Evolutionary conservation across 1,140 invertebrate species (phyloP), one percentile per base, ranked within the genome.

Genomic region (Formica exsecta): DNA sequence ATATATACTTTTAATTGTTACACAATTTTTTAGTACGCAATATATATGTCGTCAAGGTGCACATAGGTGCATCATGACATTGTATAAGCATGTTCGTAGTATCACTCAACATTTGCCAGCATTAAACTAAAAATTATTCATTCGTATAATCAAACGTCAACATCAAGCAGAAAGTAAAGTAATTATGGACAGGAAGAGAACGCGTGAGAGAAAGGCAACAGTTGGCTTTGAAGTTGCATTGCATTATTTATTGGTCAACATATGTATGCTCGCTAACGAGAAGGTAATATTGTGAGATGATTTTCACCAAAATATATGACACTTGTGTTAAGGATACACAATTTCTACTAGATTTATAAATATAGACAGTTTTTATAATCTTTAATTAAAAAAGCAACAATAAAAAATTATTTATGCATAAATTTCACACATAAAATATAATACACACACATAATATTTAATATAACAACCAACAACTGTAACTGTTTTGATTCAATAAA

Each of bases 71-170:
- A 11, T 38, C 16, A n/a, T 57, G n/a, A 44, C 38, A 77, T 65
- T 32, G 7, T 44, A 11, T 54, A 16, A 44, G 16, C 22, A 32
- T 29, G n/a, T 9, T 32, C 6, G 41, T 66, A 38, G n/a, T 22
- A 62, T 38, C 29, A 62, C 19, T 38, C 22, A 41, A 75, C 19
- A 62, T 62, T 32, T 79, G n/a, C 8, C 22, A 36, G 29, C 11
- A 51, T 79, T 36, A 77, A 77, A n/a, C 19, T 36, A 66, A 44
- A 51, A 66, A 79, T 79, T 79, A 79, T 79, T 79, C 61, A 41
- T 51, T 51, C 3, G 3, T 36, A 29, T 51, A 13, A 66, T 66
- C 64, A 59, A 75, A 48, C 11, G 32, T 9, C 13, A 48, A 16
- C 11, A 16, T 48, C 44, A 16, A 62, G 8, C 36, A 44, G 13